Base-by-base conservation (phyloP, 2,888 invertebrate species). In the Trilocha varians region DNA sequence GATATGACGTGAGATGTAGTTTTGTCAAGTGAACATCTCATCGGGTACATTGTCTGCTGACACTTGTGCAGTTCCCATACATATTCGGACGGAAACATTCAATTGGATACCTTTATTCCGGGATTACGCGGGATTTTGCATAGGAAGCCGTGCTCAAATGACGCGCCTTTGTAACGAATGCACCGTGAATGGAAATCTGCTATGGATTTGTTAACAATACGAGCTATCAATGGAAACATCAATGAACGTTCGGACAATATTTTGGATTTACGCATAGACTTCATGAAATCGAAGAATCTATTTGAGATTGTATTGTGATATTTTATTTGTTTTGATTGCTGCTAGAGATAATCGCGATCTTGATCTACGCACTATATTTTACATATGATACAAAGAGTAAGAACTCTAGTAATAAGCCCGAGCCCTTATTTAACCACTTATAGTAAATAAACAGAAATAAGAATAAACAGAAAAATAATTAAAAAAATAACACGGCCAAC, bases 81-180 rank as follows among this genome's bases (percentile, higher is more conserved):
- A 54, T 49, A 42, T 53, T 57, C 58, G 65, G 66, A 65, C 79
- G 83, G 83, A 84, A 83, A 72, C 74, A 76, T 78, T 70, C 62
- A 64, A 65, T n/a, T 69, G 65, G 57, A 60, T 61, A 59, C 75
- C 73, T 82, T 84, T 84, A 78, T 83, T 76, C 80, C 73, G 71
- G 82, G 82, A 85, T 85, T 82, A 83, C 62, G 65, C 57, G 63
- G 70, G 62, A 78, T 82, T 82, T 82, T 79, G 83, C 83, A 80
- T 85, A 84, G 85, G 84, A 80, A 83, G 67, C 73, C 71, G 70
- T 75, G 77, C 67, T 74, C 77, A 68, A 72, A 77, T 76, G 70
- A 77, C 70, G 67, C 50, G 51, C 59, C 58, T 65, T 72, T 74
- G 65, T 74, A 63, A 58, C 46, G 50, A 32, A 17, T 34, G 16